phyloP scores from a whole-genome alignment of 2,113 vertebrate species.

The Myrmecophaga tridactyla region DNA sequence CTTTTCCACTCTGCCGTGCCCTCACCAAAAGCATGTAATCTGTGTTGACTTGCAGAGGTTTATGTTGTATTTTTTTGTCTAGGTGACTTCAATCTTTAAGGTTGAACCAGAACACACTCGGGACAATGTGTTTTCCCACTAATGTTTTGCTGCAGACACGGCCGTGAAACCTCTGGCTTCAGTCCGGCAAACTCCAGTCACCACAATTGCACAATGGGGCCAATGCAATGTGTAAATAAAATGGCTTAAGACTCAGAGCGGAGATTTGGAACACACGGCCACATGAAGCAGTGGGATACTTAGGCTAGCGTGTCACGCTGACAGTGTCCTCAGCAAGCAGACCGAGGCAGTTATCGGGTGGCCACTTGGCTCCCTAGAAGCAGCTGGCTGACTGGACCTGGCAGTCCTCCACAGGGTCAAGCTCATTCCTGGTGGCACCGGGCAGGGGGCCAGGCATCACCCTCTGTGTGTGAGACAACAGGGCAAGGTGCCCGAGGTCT shows the following conservation, averaged over 20 bases:
- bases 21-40: conserved; percentile 24
- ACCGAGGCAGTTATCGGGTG: conserved; percentile 50
- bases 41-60: background rate
- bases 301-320: background rate
- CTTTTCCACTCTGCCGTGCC: background rate
- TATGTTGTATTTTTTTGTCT: conserved; percentile 34
- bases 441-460: conserved; percentile 78
- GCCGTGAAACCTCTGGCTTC: conserved; percentile 71
- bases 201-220: conserved; percentile 81
- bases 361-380: conserved; percentile 71
- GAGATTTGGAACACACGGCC: conserved; percentile 69
- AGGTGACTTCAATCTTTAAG: conserved; percentile 60
- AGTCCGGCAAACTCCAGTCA: conserved; percentile 67
- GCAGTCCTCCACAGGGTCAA: conserved; percentile 73
- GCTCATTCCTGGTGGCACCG: conserved; percentile 75
- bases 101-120: conserved; percentile 72
- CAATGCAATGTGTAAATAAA: conserved; percentile 72
- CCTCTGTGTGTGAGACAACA: conserved; percentile 68
- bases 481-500: conserved; percentile 74
- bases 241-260: conserved; percentile 61
- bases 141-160: conserved; percentile 76
- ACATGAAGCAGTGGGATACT: conserved; percentile 28
- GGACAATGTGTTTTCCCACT: conserved; percentile 76
- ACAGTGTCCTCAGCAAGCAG: background rate
- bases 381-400: conserved; percentile 60